Base-by-base conservation (phyloP, 2,113 vertebrate species). In the Leucoraja erinaceus region DNA sequence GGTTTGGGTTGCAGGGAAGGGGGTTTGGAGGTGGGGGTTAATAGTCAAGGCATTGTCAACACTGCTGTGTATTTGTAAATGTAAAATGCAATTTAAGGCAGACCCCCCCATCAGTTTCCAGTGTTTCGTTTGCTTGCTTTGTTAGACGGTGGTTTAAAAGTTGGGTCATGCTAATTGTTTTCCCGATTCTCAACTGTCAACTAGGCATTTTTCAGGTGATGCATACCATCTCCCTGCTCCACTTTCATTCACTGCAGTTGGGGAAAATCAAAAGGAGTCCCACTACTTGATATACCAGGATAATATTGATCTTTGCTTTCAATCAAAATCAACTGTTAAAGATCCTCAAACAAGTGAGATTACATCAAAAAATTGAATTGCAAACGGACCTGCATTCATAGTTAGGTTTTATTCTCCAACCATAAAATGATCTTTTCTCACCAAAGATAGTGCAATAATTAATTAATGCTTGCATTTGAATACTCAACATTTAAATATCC, bases 1-100 rank as follows among this genome's bases (percentile, higher is more conserved):
- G 5, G 25, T 4, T 5, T 75, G 74, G 28, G 0, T n/a, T 9
- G 28, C 8, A 4, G 83, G 59, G 56, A 31, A 11, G 12, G 4
- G 16, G 59, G 6, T 6, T 25, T 81, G 18, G 14, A 72, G 70
- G 70, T 72, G 70, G 70, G 5, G 18, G 14, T 72, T 70, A 70
- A 70, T 18, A 70, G 16, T 70, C 18, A 18, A 70, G 18, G 18
- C 14, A 72, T 2, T 72, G 18, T 72, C 16, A 20, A 72, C 22
- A 22, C 18, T 72, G 70, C 20, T 28, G 28, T 10, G 7, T 22
- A 56, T 79, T 83, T 59, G 54, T 59, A 83, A 12, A 9, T 28
- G 22, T 4, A 54, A 86, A 86, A 86, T 63, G 83, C 28, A 31
- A 63, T 86, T 86, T 81, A n/a, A 86, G 61, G 83, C 56, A 86